Base-by-base conservation (phyloP, 1,140 invertebrate species). In the Heliothis subflexa region DNA sequence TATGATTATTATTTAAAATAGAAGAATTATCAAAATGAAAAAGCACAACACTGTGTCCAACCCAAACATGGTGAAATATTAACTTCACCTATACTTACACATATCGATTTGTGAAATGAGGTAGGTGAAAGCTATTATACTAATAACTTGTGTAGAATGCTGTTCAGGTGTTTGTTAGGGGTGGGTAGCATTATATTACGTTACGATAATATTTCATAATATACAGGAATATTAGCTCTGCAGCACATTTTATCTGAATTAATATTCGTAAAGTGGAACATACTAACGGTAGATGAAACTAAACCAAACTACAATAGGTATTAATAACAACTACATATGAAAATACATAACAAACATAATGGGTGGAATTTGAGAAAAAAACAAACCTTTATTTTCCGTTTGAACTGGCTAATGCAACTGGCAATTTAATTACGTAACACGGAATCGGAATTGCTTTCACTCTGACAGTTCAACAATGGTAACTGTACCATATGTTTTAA, bases 101-200 rank as follows among this genome's bases (percentile, higher is more conserved):
- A 47, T 64, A 64, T 64, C 61, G 61, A 45, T 47, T 16, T 47
- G 4, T 64, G 33, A 64, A 64, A 64, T 64, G 61, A 18, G 33
- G 61, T 64, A 45, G 33, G 33, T n/a, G 61, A 16, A 64, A 64
- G 10, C 28, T 40, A 62, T 62, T 62, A 62, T 14, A 62, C 10
- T 45, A 62, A n/a, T 47, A 47, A 40, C 33, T 45, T 47, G 40
- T 47, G n/a, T 45, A 18, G 16, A 64, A 64, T 45, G 61, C 40
- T 47, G 3, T 45, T 64, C 21, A 61, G 25, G 14, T 25, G 9
- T 61, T 9, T 61, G 12, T 61, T 1, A 14, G n/a, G 13, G 13
- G 10, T 0, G 28, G 18, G 25, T 33, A 7, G 28, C 25, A n/a
- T 61, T 61, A 61, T 28, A 61, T 52, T 14, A 52, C 5, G 33